Base-by-base conservation (phyloP, 2,797 vertebrate genomes). In the Peromyscus eremicus region DNA sequence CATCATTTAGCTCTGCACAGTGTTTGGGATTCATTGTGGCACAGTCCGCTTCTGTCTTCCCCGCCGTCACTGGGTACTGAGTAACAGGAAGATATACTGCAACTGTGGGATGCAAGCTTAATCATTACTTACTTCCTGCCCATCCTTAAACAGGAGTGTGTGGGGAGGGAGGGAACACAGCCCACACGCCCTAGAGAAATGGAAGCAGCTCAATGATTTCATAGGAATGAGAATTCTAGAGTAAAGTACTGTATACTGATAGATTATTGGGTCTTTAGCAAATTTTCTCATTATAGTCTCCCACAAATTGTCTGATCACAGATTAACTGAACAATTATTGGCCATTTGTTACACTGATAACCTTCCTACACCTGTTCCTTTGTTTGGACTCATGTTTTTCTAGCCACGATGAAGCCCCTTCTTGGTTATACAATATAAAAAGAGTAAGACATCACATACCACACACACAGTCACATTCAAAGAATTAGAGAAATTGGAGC, bases 41-140 rank as follows among this genome's bases (percentile, higher is more conserved):
- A 12, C 17, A 5, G n/a, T 40, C 29, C 2, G 0, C 57, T 46
- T 57, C 29, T 92, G 40, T n/a, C 8, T 13, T 21, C 27, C 13
- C 25, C 21, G 34, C 10, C 12, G 6, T 86, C 21, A 55, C 46
- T 34, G 27, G 5, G 25, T 12, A 12, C 12, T 32, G 6, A 77
- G 1, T 34, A 57, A 34, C 1, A 23, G 23, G 10, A 66, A 43
- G 1, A 2, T 27, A 49, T 1, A 49, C 2, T 14, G 2, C 6
- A 34, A 32, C 4, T 46, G 43, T 25, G 0, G 34, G 1, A 6
- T 4, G 7, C 19, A 14, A 0, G 0, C 0, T 37, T 87, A 87
- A 64, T 4, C 19, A 55, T 66, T 21, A 55, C 5, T 32, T 10
- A 46, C 21, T 75, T 62, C 40, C 55, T 49, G 57, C 9, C 55